phyloP scores from a whole-genome alignment of 2,888 invertebrate genomes.

The Latrodectus elegans region DNA sequence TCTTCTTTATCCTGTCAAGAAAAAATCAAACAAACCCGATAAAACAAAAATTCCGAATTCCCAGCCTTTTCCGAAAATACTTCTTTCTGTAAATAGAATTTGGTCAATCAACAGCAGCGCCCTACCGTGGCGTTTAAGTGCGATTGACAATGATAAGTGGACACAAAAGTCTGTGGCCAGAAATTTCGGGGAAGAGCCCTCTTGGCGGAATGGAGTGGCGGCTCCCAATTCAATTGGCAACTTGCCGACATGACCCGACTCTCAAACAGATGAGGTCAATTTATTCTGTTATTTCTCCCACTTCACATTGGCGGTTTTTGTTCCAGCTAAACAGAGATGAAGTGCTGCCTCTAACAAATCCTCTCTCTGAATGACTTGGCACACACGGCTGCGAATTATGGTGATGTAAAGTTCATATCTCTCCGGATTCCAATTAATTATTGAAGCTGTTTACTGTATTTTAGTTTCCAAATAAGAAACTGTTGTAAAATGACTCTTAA shows the following conservation, averaged over 20 bases:
- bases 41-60: neutral
- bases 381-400: no score
- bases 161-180: conserved; percentile 7
- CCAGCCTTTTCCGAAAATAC: neutral
- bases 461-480: no score
- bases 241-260: conserved; percentile 48
- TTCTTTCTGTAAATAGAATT: neutral
- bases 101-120: conserved; percentile 5
- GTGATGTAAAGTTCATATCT: no score
- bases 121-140: conserved; percentile 11
- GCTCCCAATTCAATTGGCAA: conserved; percentile 56
- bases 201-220: conserved; percentile 44
- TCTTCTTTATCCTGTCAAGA: conserved; percentile 1
- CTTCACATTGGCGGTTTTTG: no score
- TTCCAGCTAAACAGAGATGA: no score
- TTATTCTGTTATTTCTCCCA: conserved; percentile 14
- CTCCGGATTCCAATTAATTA: no score
- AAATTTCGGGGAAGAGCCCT: conserved; percentile 32
- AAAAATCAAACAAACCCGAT: neutral
- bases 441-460: no score
- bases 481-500: no score
- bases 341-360: no score
- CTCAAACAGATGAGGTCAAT: conserved; percentile 42
- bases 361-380: no score
- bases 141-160: conserved; percentile 59